phyloP scores from a whole-genome alignment of 1,140 invertebrate species.

The Neomicropteryx cornuta region DNA sequence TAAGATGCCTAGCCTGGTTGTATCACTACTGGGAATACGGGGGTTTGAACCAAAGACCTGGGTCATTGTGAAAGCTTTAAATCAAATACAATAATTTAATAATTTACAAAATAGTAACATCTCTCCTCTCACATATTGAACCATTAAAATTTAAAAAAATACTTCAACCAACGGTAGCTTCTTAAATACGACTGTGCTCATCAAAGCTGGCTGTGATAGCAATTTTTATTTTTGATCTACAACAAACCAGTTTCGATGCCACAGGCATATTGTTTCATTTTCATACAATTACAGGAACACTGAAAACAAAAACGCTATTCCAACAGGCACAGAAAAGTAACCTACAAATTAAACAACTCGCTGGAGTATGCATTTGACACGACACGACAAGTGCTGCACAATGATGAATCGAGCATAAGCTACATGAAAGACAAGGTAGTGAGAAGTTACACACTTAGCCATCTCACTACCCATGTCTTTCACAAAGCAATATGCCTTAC shows the following conservation, averaged over 20 bases:
- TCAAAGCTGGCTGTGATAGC: conserved; percentile 80
- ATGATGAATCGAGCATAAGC: conserved; percentile 17
- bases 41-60: too few species aligned
- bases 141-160: conserved; percentile 4
- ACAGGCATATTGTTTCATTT: conserved; percentile 11
- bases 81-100: too few species aligned
- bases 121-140: conserved; percentile 5
- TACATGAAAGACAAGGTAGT: conserved; percentile 90
- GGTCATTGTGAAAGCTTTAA: too few species aligned
- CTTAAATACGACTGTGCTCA: conserved; percentile 53
- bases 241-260: conserved; percentile 66
- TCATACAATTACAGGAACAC: too few species aligned
- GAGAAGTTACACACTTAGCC: conserved; percentile 57
- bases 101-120: too few species aligned
- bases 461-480: conserved; percentile 97
- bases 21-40: too few species aligned
- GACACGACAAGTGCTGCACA: not conserved
- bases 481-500: conserved; percentile 35
- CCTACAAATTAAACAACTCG: too few species aligned
- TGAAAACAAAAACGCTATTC: too few species aligned
- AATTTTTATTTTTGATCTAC: conserved; percentile 45
- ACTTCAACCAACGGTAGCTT: conserved; percentile 1
- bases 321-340: too few species aligned
- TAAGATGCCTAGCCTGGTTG: too few species aligned
- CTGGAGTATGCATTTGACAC: conserved; percentile 7